Evolutionary conservation across 2,113 vertebrate genomes (phyloP).

Genomic region (Speoplatyrhinus poulsoni): DNA sequence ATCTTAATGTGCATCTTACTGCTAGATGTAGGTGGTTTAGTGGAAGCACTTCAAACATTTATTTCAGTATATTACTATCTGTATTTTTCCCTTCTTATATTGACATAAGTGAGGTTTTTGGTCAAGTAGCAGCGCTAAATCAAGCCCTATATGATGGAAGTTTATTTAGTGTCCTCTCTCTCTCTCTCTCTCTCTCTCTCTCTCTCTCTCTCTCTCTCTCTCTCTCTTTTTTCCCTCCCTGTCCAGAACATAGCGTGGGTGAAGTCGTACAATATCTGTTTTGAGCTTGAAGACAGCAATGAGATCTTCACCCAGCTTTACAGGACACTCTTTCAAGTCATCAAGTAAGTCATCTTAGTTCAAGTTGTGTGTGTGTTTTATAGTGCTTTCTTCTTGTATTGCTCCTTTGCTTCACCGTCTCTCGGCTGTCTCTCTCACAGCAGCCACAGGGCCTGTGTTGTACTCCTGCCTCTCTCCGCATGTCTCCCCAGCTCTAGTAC

Average conservation of each 20-base stretch:
- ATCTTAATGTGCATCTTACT: too few species aligned
- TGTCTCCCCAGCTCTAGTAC: conserved; percentile 23
- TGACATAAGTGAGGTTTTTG: too few species aligned
- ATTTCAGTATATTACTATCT: neutral
- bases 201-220: neutral
- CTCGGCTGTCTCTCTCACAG: neutral
- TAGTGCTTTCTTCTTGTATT: neutral
- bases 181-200: neutral
- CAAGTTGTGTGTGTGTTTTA: neutral
- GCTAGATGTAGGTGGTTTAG: neutral
- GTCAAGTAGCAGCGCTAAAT: neutral
- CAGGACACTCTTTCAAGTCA: conserved; percentile 96
- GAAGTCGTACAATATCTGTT: conserved; percentile 99
- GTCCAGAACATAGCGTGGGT: conserved; percentile 98
- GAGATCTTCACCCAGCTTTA: conserved; percentile 99
- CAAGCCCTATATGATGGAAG: neutral
- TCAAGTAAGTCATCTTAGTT: conserved; percentile 89
- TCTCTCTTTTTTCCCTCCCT: conserved; percentile 16
- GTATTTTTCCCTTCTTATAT: neutral
- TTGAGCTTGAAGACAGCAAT: conserved; percentile 98
- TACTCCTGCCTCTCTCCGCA: conserved; percentile 1
- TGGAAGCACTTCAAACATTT: neutral
- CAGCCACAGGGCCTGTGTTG: neutral
- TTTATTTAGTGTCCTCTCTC: neutral
- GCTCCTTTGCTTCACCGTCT: neutral